Evolutionary conservation across 2,797 vertebrate species (phyloP).

Genomic region (Lithobates pipiens): DNA sequence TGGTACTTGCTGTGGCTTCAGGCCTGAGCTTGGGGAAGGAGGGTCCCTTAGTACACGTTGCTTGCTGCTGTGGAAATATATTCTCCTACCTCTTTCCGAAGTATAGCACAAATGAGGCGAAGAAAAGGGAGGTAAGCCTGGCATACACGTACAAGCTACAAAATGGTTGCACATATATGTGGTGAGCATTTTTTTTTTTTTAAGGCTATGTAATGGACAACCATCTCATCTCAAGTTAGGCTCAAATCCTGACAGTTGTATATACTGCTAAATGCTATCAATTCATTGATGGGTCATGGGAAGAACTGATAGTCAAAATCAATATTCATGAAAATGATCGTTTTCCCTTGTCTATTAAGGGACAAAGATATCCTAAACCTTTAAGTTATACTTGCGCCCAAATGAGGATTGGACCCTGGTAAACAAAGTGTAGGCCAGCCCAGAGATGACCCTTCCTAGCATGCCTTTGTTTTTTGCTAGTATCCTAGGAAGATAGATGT

Average conservation of each 20-base stretch:
- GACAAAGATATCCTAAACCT: too few relatives aligned
- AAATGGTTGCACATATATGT: not conserved
- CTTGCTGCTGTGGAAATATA: slow-evolving; percentile 99
- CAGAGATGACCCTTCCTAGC: too few relatives aligned
- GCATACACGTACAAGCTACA: not conserved
- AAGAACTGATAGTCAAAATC: not conserved
- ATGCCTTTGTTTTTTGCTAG: too few relatives aligned
- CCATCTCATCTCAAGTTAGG: too few relatives aligned
- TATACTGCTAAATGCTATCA: too few relatives aligned
- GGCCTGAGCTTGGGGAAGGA: slow-evolving; percentile 98
- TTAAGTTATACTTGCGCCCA: too few relatives aligned
- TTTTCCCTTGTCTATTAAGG: too few relatives aligned
- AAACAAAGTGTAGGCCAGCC: too few relatives aligned
- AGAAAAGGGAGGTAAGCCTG: slow-evolving; percentile 91
- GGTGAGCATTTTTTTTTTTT: too few relatives aligned
- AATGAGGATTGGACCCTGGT: too few relatives aligned
- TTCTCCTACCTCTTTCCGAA: slow-evolving; percentile 99
- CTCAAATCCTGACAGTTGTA: not conserved
- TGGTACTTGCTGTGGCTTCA: slow-evolving; percentile 96
- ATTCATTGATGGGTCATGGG: not conserved
- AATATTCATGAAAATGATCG: not conserved
- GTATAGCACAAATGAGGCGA: slow-evolving; percentile 99
- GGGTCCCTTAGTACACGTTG: slow-evolving; percentile 96
- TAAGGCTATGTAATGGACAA: too few relatives aligned
- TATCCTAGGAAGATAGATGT: too few relatives aligned